Base-by-base conservation (phyloP, 92 coral and sea anemone genomes). In the Parazoanthus darwini region DNA sequence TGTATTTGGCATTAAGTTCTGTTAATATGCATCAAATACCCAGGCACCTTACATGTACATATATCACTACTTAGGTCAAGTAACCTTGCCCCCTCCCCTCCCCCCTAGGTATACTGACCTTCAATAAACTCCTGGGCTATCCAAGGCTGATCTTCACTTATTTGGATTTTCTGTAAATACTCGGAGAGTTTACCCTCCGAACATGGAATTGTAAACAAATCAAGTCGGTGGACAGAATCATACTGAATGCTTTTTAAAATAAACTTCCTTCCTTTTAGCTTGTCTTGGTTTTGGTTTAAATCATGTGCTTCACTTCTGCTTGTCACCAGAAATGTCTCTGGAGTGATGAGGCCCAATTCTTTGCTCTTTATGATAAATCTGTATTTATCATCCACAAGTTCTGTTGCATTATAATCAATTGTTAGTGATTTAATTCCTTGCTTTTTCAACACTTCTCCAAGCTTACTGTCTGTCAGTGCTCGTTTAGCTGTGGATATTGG, bases 61-160 rank as follows among this genome's bases (percentile, higher is more conserved):
- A 29, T 29, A 29, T 29, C 33, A 39, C 42, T 39, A 39, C 42
- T 39, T 39, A 39, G 42, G 42, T 39, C 4, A 4, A 39, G 42
- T 39, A 39, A 0, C 58, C 56, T 9, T 11, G 10, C 56, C 56
- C 13, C 16, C 16, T 1, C 15, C 70, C 23, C 70, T 8, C 23
- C 25, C 70, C 15, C 70, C 8, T 26, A 68, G 50, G 50, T 46
- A 46, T 46, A 48, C 51, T 1, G 1, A 48, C 48, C 78, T 74
- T 74, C 78, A 74, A 74, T 74, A 74, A 36, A 74, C 44, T 74
- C 78, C n/a, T 74, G 78, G 44, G 23, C 78, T 74, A 74, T 37
- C 78, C 78, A 74, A 2, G 44, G 46, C 22, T 14, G 78, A 29
- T 74, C 78, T 20, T 39, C 11, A 20, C 78, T 74, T 11, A 74